Base-by-base conservation (phyloP, 2,113 vertebrate species). In the Triplophysa siluroides region DNA sequence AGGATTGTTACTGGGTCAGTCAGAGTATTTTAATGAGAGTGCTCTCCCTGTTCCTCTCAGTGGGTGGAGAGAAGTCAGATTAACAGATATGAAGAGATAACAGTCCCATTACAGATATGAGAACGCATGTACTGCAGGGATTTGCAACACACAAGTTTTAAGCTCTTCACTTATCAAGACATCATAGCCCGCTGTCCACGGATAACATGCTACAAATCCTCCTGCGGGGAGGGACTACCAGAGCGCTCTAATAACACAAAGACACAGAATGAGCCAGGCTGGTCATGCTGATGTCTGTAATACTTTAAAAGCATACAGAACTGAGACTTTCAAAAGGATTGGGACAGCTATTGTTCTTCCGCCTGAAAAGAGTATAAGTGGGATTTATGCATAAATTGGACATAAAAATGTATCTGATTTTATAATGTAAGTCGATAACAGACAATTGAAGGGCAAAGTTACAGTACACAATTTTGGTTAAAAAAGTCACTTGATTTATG, bases 221-320 rank as follows among this genome's bases (percentile, higher is more conserved):
- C 26, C 26, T 90, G 88, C 90, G 81, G 21, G 82, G 79, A 89
- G 87, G 90, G 88, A 90, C 88, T 91, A 91, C 85, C 87, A 83
- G 71, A 78, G 54, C 79, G 84, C 84, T 86, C 75, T 89, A 91
- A 90, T 92, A 45, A 45, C 11, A 12, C 24, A 24, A 77, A 62
- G 14, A 81, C 2, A 43, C 83, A 72, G 77, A 82, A 79, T 21
- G 80, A 85, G 81, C 67, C 56, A 45, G 21, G 24, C 38, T 76
- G 63, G 78, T 82, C 64, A 52, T 23, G 9, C 8, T n/a, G 14
- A 33, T 70, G 33, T 65, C 60, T 38, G 9, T 62, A 54, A 65
- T 47, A 54, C 60, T 62, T 65, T 71, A 21, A 78, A 78, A 29
- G 63, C 58, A 70, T n/a, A 21, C 47, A 23, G 63, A 45, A 24